These are phyloP conservation scores for Baronia brevicornis DNA, from an alignment of 2,888 invertebrate species.

Conservation along the genomic window DNA sequence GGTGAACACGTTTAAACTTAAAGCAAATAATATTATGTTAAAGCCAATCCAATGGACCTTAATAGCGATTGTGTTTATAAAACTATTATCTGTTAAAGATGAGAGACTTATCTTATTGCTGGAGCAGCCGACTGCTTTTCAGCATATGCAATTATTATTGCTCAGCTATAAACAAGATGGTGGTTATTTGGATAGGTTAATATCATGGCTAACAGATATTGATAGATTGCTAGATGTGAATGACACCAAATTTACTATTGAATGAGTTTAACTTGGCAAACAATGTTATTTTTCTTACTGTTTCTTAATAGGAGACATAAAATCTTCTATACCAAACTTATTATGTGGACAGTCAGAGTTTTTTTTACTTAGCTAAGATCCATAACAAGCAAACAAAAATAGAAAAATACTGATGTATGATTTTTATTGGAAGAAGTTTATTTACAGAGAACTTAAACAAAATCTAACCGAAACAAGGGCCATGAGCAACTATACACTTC, in stretches of 20 bases:
- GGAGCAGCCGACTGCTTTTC: constrained; percentile 43
- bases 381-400: too few species aligned
- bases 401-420: too few species aligned
- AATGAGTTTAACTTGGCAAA: constrained; percentile 10
- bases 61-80: constrained; percentile 80
- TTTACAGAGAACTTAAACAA: too few species aligned
- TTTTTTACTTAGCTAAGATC: too few species aligned
- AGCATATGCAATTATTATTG: constrained; percentile 62
- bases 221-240: constrained; percentile 57
- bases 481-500: too few species aligned
- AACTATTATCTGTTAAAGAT: constrained; percentile 70
- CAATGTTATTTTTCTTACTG: too few species aligned
- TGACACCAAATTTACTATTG: constrained; percentile 50
- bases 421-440: too few species aligned
- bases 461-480: too few species aligned
- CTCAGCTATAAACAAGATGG: constrained; percentile 68
- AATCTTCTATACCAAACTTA: too few species aligned
- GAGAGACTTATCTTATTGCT: constrained; percentile 41
- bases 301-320: too few species aligned
- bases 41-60: constrained; percentile 83
- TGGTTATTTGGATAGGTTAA: constrained; percentile 64
- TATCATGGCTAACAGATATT: constrained; percentile 68
- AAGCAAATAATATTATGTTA: constrained; percentile 82
- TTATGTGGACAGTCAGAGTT: too few species aligned
- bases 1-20: constrained; percentile 79